Evolutionary conservation across 2,888 invertebrate genomes (phyloP).

Genomic region (Tuberolachnus salignus): DNA sequence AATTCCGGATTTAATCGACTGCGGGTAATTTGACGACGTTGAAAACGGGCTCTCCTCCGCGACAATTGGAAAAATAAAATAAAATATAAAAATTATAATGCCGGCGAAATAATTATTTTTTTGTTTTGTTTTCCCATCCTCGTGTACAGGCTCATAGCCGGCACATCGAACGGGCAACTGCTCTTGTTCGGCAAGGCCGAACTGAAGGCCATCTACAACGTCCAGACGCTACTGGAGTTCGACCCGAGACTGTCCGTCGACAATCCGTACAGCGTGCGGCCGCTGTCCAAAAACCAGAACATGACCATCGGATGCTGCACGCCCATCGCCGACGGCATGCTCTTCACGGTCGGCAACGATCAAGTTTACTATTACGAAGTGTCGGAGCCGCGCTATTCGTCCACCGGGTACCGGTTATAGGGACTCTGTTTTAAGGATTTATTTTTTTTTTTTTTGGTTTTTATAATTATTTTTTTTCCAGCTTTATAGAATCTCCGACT

Average conservation of each 20-base stretch:
- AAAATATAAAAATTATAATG: no score
- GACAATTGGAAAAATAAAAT: no score
- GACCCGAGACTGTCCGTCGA: background rate
- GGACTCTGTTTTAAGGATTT: no score
- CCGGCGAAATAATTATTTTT: no score
- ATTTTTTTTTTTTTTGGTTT: no score
- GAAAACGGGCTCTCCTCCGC: no score
- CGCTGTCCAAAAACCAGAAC: background rate
- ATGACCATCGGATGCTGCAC: background rate
- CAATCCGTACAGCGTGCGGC: background rate
- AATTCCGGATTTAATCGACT: no score
- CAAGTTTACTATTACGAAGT: slow-evolving; percentile 5
- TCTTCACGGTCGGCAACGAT: slow-evolving; percentile 5
- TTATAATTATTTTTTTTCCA: no score
- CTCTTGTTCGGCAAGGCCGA: slow-evolving; percentile 87
- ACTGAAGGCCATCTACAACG: slow-evolving; percentile 72
- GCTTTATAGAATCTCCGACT: no score
- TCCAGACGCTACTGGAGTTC: background rate
- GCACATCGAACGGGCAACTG: slow-evolving; percentile 77
- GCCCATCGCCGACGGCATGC: background rate
- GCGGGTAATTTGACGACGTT: no score
- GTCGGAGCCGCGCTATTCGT: background rate
- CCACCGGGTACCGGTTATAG: no score
- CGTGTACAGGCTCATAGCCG: slow-evolving; percentile 75
- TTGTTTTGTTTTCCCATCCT: background rate